A percentile compares a stretch with the other conserved stretches of the same genome.
These are phyloP conservation scores for Lichenostomus cassidix DNA, from an alignment of 2,113 vertebrate species.

Conservation along the genomic window DNA sequence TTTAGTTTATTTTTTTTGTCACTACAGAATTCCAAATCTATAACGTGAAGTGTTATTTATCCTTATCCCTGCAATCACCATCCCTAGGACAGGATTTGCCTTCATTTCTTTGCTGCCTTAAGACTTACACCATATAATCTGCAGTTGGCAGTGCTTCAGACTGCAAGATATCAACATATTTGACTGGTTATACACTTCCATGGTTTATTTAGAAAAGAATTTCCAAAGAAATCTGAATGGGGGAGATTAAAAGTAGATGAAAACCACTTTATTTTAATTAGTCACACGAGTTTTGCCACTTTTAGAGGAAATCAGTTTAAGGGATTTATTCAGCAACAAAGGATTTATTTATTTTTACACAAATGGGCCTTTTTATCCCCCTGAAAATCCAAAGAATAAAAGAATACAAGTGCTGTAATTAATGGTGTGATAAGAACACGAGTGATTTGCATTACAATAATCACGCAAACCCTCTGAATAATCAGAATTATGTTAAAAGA, in stretches of 20 bases:
- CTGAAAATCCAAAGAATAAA: not conserved
- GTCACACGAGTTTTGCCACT: not conserved
- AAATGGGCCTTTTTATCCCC: not conserved
- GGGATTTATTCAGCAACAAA: not conserved
- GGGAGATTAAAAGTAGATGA: not conserved
- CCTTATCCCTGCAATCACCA: not conserved
- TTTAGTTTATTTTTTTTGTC: not conserved
- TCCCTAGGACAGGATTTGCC: not conserved
- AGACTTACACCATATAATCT: not conserved
- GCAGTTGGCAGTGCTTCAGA: not conserved
- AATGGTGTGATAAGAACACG: not conserved
- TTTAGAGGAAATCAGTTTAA: not conserved
- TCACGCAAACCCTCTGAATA: not conserved
- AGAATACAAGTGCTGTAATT: conserved; percentile 13
- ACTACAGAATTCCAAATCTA: not conserved
- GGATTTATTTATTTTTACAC: not conserved
- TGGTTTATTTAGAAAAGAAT: not conserved
- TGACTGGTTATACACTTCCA: not conserved
- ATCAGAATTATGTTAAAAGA: not conserved
- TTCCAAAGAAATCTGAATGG: not conserved
- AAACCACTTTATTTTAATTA: conserved; percentile 36
- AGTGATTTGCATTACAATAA: not conserved
- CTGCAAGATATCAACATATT: not conserved
- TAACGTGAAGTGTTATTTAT: not conserved
- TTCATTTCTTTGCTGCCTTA: conserved; percentile 5